phyloP scores from a whole-genome alignment of 2,797 vertebrate species.

The Acanthurus leucopareius region DNA sequence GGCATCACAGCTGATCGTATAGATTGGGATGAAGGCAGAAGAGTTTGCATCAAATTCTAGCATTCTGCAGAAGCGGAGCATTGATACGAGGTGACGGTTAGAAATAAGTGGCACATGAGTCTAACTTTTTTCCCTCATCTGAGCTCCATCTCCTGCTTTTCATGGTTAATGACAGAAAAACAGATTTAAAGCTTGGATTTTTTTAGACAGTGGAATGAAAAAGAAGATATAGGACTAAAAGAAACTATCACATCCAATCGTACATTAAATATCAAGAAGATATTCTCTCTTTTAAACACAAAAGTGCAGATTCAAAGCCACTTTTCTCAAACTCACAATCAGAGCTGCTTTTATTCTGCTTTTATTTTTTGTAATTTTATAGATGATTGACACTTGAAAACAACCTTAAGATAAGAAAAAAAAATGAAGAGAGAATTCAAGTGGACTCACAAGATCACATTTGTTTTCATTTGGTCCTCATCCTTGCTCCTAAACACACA shows the following conservation, averaged over 20 bases:
- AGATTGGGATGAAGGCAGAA: slow-evolving; percentile 54
- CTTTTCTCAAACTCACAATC: background rate
- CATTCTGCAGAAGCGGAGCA: slow-evolving; percentile 22
- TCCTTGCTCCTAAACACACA: background rate
- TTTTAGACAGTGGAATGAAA: background rate
- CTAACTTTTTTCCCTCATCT: background rate
- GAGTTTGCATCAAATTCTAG: slow-evolving; percentile 29
- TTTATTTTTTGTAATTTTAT: background rate
- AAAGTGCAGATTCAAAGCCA: background rate
- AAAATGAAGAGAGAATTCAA: background rate
- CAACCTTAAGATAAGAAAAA: background rate
- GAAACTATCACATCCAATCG: too few species aligned
- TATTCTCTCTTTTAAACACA: background rate
- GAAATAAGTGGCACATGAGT: too few species aligned
- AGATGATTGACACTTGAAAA: background rate
- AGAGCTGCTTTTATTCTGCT: too few species aligned
- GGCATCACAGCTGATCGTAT: slow-evolving; percentile 52
- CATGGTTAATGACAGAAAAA: slow-evolving; percentile 37
- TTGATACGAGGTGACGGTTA: background rate
- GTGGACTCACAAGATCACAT: background rate
- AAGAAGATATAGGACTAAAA: too few species aligned
- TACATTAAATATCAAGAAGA: background rate
- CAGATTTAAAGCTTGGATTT: slow-evolving; percentile 13
- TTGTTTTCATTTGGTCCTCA: background rate
- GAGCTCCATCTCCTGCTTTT: slow-evolving; percentile 14